Percentiles rank a stretch among this genome's conserved stretches.
phyloP scores from a whole-genome alignment of 1,140 invertebrate genomes.

The Tenebrio molitor region DNA sequence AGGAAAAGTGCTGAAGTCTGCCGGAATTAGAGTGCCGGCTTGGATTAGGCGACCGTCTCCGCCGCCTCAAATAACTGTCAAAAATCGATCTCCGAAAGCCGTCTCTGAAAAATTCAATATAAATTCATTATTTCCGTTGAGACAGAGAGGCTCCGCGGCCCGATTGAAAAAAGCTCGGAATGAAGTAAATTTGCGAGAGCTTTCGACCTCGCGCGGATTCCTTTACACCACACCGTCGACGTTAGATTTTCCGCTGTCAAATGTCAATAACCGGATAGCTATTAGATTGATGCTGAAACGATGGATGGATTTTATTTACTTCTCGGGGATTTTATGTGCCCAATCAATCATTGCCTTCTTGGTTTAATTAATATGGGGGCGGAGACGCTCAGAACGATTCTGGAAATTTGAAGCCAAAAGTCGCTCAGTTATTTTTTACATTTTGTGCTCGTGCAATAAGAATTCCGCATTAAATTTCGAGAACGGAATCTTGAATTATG shows the following conservation, averaged over 20 bases:
- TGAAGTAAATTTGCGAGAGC: conserved; percentile 29
- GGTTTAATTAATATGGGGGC: conserved; percentile 13
- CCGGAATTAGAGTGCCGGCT: neutral
- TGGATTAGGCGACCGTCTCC: too few relatives aligned
- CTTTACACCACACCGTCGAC: conserved; percentile 1
- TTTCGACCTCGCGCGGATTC: conserved; percentile 14
- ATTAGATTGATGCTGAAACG: conserved; percentile 35
- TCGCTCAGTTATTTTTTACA: too few relatives aligned
- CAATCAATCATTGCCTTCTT: conserved; percentile 28
- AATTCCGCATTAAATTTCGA: too few relatives aligned
- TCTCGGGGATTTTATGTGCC: neutral
- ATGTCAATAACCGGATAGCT: conserved; percentile 35
- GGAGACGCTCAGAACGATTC: neutral
- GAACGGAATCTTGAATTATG: too few relatives aligned
- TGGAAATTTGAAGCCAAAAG: too few relatives aligned
- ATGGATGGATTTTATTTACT: conserved; percentile 39
- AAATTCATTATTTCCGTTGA: conserved; percentile 21
- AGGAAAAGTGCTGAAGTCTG: neutral
- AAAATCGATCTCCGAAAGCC: conserved; percentile 3
- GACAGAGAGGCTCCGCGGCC: too few relatives aligned
- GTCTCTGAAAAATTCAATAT: conserved; percentile 4
- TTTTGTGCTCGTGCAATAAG: too few relatives aligned
- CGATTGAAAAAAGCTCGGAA: conserved; percentile 6
- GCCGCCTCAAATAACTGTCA: neutral
- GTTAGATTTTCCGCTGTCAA: conserved; percentile 35